Percentiles rank a stretch among this genome's conserved stretches.
phyloP scores from a whole-genome alignment of 1,140 invertebrate species.

The Battus philenor region DNA sequence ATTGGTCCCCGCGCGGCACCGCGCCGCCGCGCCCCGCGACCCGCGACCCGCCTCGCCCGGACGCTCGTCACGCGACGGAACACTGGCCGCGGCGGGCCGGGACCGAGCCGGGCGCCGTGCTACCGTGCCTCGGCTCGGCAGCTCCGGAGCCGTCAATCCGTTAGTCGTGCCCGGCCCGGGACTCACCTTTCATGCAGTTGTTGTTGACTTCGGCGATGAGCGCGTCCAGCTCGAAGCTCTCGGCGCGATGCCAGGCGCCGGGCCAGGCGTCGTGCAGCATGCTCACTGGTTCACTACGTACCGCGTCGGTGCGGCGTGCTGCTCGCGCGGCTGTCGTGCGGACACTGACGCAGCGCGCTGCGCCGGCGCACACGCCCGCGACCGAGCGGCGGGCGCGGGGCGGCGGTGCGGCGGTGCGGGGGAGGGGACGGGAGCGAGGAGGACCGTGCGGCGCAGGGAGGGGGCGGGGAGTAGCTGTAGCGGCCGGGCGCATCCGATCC shows the following conservation, averaged over 20 bases:
- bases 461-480: too few species aligned
- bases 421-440: slow-evolving; percentile 1
- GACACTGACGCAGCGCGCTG: slow-evolving; percentile 8
- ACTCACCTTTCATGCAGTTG: slow-evolving; percentile 50
- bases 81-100: neutral
- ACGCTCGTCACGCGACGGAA: neutral
- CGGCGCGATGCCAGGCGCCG: slow-evolving; percentile 31
- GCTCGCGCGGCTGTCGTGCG: slow-evolving; percentile 6
- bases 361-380: slow-evolving; percentile 21
- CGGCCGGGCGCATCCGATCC: slow-evolving; percentile 11
- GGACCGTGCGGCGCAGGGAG: neutral
- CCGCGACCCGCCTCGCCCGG: neutral
- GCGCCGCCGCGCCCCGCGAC: slow-evolving; percentile 14
- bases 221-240: slow-evolving; percentile 47
- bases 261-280: slow-evolving; percentile 61
- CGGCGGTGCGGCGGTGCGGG: slow-evolving; percentile 26
- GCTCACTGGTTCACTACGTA: slow-evolving; percentile 23
- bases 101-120: too few species aligned
- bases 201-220: slow-evolving; percentile 60
- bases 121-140: too few species aligned
- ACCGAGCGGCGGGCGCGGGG: slow-evolving; percentile 22
- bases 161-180: neutral
- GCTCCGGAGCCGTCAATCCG: too few species aligned
- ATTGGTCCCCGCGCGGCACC: slow-evolving; percentile 21
- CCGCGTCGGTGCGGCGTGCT: slow-evolving; percentile 12